phyloP scores from a whole-genome alignment of 2,888 invertebrate genomes.

The Endomychus coccineus region DNA sequence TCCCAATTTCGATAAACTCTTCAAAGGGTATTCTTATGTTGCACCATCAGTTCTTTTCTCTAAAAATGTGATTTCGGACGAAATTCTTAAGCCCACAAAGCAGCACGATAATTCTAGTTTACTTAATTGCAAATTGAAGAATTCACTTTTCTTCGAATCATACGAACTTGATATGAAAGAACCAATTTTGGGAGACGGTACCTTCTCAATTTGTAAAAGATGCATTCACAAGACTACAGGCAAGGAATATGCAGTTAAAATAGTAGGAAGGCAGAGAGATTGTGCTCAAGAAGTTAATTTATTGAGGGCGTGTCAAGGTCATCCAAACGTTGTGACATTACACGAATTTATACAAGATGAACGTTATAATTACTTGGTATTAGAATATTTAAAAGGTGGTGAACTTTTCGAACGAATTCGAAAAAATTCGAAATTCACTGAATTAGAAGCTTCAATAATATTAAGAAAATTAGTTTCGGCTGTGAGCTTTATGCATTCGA shows the following conservation, averaged over 20 bases:
- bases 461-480: constrained; percentile 78
- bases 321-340: constrained; percentile 78
- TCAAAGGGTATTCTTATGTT: constrained; percentile 91
- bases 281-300: constrained; percentile 69
- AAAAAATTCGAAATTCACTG: constrained; percentile 61
- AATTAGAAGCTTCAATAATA: constrained; percentile 70
- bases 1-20: constrained; percentile 75
- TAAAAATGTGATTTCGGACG: constrained; percentile 68
- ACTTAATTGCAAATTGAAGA: constrained; percentile 42
- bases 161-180: constrained; percentile 68
- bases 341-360: constrained; percentile 80
- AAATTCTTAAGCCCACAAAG: constrained; percentile 57
- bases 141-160: constrained; percentile 78
- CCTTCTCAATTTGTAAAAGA: constrained; percentile 78
- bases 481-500: constrained; percentile 75
- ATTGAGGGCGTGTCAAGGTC: constrained; percentile 77
- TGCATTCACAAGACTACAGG: constrained; percentile 60
- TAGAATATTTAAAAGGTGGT: constrained; percentile 78
- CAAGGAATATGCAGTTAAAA: constrained; percentile 82
- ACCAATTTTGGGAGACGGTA: constrained; percentile 76
- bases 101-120: constrained; percentile 37
- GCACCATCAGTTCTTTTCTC: constrained; percentile 85
- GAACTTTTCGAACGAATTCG: constrained; percentile 67
- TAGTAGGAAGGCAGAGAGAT: constrained; percentile 60
- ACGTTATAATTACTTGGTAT: constrained; percentile 78